phyloP scores from a whole-genome alignment of 2,113 vertebrate genomes.

The Apeltes quadracus region DNA sequence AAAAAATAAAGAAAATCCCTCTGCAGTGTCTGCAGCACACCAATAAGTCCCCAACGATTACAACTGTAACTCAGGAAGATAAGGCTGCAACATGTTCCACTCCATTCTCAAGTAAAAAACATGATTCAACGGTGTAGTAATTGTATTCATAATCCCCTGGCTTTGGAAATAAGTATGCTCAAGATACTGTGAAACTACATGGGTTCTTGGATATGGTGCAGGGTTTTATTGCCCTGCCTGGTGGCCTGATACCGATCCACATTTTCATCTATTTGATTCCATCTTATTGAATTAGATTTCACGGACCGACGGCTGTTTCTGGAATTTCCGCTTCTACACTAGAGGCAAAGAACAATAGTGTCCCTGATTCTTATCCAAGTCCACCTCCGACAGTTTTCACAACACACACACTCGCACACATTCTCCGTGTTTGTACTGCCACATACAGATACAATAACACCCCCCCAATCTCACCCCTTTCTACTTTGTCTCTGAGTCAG shows the following conservation, averaged over 20 bases:
- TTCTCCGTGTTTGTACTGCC: constrained; percentile 43
- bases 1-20: constrained; percentile 27
- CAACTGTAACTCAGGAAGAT: constrained; percentile 40
- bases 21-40: constrained; percentile 21
- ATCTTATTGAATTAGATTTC: constrained; percentile 62
- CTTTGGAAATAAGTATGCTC: constrained; percentile 30
- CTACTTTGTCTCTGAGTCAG: constrained; percentile 8
- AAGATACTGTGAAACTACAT: constrained; percentile 23
- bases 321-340: constrained; percentile 58
- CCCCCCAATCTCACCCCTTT: constrained; percentile 23
- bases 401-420: constrained; percentile 37
- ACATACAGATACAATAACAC: constrained; percentile 46
- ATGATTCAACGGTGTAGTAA: constrained; percentile 12
- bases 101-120: constrained; percentile 21
- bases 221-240: constrained; percentile 37
- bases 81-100: constrained; percentile 35
- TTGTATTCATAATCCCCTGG: constrained; percentile 17
- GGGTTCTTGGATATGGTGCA: constrained; percentile 23
- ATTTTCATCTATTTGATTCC: constrained; percentile 48
- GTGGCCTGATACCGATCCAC: constrained; percentile 34
- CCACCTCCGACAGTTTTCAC: constrained; percentile 47
- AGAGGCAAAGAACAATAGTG: constrained; percentile 56
- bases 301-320: constrained; percentile 48
- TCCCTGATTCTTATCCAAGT: constrained; percentile 48
- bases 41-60: constrained; percentile 45